Evolutionary conservation across 2,797 vertebrate species (phyloP), one percentile per base, ranked within the genome.

Genomic region (Sphenopsis melanotis): DNA sequence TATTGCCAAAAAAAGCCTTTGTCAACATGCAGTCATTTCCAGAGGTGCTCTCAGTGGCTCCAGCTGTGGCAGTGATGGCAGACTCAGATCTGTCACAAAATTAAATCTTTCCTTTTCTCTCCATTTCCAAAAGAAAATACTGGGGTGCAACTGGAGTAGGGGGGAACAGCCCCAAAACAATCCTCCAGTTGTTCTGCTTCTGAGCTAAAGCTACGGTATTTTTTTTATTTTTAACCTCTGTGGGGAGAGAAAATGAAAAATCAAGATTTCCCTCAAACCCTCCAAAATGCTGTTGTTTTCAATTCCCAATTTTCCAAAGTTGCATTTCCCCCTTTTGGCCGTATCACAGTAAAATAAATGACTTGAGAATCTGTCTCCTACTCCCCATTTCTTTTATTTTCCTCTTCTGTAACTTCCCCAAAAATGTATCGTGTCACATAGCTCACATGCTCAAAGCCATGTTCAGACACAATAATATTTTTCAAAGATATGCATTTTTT

Each of bases 1-100:
- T 57, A 8, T 61, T 77, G 90, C 92, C 83, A 92, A 95, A 89
- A 90, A 83, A 79, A 93, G 37, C 23, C 52, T 91, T 66, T 84
- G 63, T 90, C 83, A 63, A 74, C 66, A 49, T 47, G 5, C 36
- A 55, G 47, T 5, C 2, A 6, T 89, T 94, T 89, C 56, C 88
- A 36, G 56, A 94, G 86, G 86, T 86, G 88, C 85, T 71, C 60
- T 23, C 64, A 2, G 55, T 56, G 49, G 9, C 78, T 92, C 37
- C 82, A 59, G 82, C 78, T 72, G 61, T 44, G 83, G 21, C 39
- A 27, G 32, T 5, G 57, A 30, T 16, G 57, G 72, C 85, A 68
- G 29, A 0, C 63, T 75, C 32, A 9, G 21, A 12, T 23, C 69
- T 71, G 20, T 26, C 74, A 27, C 2, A 0, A 24, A 59, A 37